Conservation (phyloP, 2,113 vertebrate species). For the Alligator mississippiensis region DNA sequence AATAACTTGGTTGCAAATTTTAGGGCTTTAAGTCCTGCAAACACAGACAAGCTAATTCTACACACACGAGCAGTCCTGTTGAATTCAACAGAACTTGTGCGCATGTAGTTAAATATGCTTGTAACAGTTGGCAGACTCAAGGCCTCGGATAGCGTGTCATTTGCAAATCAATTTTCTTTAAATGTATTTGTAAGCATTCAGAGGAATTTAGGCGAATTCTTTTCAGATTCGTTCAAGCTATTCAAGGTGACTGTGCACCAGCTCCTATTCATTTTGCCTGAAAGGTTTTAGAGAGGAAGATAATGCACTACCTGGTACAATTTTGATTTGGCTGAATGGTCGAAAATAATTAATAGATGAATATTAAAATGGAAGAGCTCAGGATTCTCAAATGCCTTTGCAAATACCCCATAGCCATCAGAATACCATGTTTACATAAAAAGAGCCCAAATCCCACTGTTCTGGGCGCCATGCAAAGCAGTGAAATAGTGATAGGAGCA, state of each 20-base stretch:
- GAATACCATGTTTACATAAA: rapidly evolving
- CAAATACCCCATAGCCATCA: rapidly evolving
- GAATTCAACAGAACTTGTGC: rapidly evolving
- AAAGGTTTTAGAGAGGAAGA: not conserved
- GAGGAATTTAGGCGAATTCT: not conserved
- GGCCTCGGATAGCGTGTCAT: not conserved
- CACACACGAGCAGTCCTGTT: not conserved
- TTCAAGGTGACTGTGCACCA: rapidly evolving
- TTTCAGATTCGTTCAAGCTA: not conserved
- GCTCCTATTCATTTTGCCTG: not conserved
- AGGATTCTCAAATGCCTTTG: rapidly evolving
- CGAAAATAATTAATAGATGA: not conserved
- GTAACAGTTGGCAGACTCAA: not conserved
- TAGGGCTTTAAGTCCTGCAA: too few species aligned
- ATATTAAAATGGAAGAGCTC: not conserved
- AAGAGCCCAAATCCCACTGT: not conserved
- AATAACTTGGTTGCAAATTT: too few species aligned
- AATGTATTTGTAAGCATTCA: rapidly evolving
- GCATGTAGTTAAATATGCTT: rapidly evolving
- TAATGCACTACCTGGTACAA: not conserved
- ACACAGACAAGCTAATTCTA: too few species aligned
- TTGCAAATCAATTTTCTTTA: not conserved
- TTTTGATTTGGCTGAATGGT: too few species aligned
- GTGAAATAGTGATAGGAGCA: not conserved
- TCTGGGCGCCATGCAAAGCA: not conserved